Base-by-base conservation (phyloP, 1,140 invertebrate species). In the Tetramorium alpestre region DNA sequence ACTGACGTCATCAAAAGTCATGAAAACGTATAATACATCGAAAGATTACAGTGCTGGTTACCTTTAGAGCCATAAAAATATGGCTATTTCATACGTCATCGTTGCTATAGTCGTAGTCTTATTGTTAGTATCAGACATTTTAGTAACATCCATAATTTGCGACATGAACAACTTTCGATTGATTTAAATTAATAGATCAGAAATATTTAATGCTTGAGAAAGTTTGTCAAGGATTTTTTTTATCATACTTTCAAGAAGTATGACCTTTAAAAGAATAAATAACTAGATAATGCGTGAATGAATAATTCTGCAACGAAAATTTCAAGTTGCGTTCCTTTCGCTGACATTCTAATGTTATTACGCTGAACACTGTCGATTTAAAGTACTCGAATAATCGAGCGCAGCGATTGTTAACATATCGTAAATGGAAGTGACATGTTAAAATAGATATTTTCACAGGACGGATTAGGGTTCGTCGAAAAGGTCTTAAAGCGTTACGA, bases 401-500 rank as follows among this genome's bases (percentile, higher is more conserved):
- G 25, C 10, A 33, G 25, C 58, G 33, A 82, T 44, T 16, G 54
- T 73, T n/a, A 47, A 22, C 18, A 47, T 33, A 49, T 54, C 16
- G 18, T 54, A 58, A 82, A 58, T 38, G 51, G 33, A 72, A 58
- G 25, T 8, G 67, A 58, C 10, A 49, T 3, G 16, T 58, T n/a
- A 82, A 72, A 82, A 72, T 72, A 44, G 78, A 82, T 58, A 64
- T 54, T 73, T 82, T 73, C 25, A 33, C 41, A 47, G 44, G 28
- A 11, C 16, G 33, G 80, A 82, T 82, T 73, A 81, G 16, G 33
- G 47, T 54, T 84, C n/a, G 67, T n/a, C 70, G 58, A 67, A 70
- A 85, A 70, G 70, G 73, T 75, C 44, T 89, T 54, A 60, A 88
- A 60, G 76, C 86, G 81, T 67, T 81, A 56, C 72, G 89, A 91